Percentiles rank a stretch among this genome's conserved stretches.
Conservation (phyloP, 2,113 vertebrate species). For the Gallinago jamesoni region DNA sequence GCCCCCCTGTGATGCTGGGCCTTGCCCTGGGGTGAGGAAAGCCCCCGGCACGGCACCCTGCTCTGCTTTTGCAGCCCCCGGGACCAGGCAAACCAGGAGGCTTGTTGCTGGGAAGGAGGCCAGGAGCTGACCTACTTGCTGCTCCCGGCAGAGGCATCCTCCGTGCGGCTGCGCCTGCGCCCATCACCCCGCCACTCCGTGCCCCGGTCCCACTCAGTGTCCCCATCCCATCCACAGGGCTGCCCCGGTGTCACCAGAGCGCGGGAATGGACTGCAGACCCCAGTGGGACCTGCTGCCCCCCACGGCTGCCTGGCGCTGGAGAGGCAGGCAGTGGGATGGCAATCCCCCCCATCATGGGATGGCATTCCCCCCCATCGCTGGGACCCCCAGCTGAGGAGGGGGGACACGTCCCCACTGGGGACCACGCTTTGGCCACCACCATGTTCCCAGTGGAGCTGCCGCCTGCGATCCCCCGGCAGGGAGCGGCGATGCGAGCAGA, state of each 20-base stretch:
- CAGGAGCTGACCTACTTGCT: constrained; percentile 56
- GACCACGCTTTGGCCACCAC: fast-evolving
- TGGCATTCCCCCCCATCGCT: fast-evolving
- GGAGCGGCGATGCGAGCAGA: constrained; percentile 37
- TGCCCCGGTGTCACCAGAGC: fast-evolving
- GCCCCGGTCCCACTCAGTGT: fast-evolving
- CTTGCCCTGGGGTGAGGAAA: not conserved
- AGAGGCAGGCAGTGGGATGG: fast-evolving
- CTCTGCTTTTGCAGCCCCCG: not conserved
- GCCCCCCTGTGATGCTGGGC: not conserved
- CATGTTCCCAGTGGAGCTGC: not conserved
- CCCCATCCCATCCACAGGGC: not conserved
- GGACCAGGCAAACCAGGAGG: not conserved
- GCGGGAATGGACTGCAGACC: fast-evolving
- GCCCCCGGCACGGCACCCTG: not conserved
- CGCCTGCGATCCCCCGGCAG: not conserved
- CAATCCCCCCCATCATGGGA: not conserved
- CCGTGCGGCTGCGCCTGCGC: not conserved
- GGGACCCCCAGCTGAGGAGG: fast-evolving
- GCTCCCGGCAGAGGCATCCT: not conserved
- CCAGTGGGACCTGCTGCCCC: not conserved
- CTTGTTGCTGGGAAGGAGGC: not conserved
- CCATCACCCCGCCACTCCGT: fast-evolving
- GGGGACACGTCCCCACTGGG: fast-evolving
- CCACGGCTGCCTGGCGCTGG: fast-evolving